phyloP scores from a whole-genome alignment of 2,888 invertebrate species.

The Arctia plantaginis region DNA sequence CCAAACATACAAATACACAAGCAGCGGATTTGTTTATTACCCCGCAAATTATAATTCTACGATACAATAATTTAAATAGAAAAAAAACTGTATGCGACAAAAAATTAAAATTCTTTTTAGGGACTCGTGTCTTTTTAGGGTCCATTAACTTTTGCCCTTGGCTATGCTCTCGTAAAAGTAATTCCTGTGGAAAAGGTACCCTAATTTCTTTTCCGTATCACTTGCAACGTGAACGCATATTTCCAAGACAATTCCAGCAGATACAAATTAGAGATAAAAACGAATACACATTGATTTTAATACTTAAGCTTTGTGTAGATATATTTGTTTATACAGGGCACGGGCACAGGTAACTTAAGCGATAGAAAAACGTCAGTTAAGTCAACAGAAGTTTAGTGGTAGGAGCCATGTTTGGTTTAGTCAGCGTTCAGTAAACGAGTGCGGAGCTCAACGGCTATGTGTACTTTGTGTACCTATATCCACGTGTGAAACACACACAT shows the following conservation, averaged over 20 bases:
- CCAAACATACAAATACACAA: too few species aligned
- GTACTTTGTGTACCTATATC: neutral
- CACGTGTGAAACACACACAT: slow-evolving; percentile 14
- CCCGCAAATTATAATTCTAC: too few species aligned
- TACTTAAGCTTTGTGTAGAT: neutral
- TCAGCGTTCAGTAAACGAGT: slow-evolving; percentile 40
- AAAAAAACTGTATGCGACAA: neutral
- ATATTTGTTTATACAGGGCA: neutral
- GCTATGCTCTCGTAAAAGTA: neutral
- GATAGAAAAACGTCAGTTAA: slow-evolving; percentile 15
- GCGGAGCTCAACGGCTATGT: slow-evolving; percentile 2
- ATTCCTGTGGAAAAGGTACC: neutral
- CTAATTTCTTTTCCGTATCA: too few species aligned
- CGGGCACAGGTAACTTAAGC: neutral
- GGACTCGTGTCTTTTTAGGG: too few species aligned
- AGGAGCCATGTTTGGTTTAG: slow-evolving; percentile 51
- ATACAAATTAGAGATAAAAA: neutral
- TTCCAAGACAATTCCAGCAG: neutral
- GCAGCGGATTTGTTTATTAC: too few species aligned
- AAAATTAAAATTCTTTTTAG: neutral
- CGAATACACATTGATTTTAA: neutral
- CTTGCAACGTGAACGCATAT: too few species aligned
- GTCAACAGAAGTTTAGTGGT: slow-evolving; percentile 42
- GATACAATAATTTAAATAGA: neutral
- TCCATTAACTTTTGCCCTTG: too few species aligned